Base-by-base conservation (phyloP, 2,888 invertebrate species). In the Patella pellucida region DNA sequence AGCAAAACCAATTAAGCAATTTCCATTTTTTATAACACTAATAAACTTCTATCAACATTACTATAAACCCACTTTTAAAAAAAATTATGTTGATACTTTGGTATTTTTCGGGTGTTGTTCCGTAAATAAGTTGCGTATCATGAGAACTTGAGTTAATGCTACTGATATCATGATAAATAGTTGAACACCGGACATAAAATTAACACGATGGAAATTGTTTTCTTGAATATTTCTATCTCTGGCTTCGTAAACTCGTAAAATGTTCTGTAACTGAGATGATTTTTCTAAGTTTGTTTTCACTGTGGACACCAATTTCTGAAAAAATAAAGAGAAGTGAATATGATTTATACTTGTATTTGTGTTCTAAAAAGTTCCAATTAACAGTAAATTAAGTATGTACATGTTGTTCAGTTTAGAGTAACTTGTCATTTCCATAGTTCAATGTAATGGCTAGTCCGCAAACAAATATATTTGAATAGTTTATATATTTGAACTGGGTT, bases 211-310 rank as follows among this genome's bases (percentile, higher is more conserved):
- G 87, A 94, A 95, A 91, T 95, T 95, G 69, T 94, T 94, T 88
- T 96, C 96, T 1, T 95, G 95, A 2, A 95, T 89, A 88, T 96
- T 95, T 80, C 96, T 92, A 89, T 97, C 97, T 51, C 96, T 91
- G 0, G 96, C 95, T 90, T 97, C 96, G 84, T 93, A 93, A 0
- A 95, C 95, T 73, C 94, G 93, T 78, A 95, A 92, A 73, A 88
- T 73, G 72, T 88, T 86, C 83, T 91, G 91, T 52, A 88, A 82
- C 76, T 89, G 89, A 75, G 85, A 83, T 4, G 90, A 86, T 76
- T 87, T 87, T 75, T 89, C 89, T 69, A 92, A 78, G 78, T 89
- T 84, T 23, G 83, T 84, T 78, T 93, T 92, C 15, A 96, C 94
- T 72, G 93, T 93, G 9, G 93, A 92, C 27, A 95, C 93, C 0